Percentiles rank a stretch among this genome's conserved stretches.
phyloP scores from a whole-genome alignment of 1,140 invertebrate genomes.

The Drosophila subobscura region DNA sequence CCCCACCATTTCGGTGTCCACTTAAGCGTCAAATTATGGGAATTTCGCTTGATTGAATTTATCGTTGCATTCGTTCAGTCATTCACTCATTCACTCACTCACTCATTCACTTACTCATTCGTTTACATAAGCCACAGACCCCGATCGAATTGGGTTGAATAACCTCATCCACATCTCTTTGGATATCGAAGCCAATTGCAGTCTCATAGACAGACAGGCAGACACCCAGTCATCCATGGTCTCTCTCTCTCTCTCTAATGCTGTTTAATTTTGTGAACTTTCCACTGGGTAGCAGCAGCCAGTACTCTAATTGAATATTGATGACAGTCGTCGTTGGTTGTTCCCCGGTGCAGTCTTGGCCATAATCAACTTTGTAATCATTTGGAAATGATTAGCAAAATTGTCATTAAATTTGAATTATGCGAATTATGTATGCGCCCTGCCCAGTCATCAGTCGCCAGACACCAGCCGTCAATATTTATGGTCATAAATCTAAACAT shows the following conservation, averaged over 20 bases:
- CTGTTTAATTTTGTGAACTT: constrained; percentile 29
- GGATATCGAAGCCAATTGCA: constrained; percentile 20
- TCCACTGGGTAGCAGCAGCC: constrained; percentile 32
- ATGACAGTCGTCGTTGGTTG: constrained; percentile 33
- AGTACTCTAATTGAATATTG: constrained; percentile 54
- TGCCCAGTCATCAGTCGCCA: constrained; percentile 43
- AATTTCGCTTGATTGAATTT: constrained; percentile 83
- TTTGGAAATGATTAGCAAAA: constrained; percentile 54
- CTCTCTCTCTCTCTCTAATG: too few relatives aligned
- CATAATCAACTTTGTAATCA: constrained; percentile 21
- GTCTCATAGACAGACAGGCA: background rate
- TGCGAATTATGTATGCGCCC: constrained; percentile 23
- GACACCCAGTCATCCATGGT: too few relatives aligned
- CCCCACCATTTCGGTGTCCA: constrained; percentile 70
- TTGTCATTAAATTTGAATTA: constrained; percentile 69
- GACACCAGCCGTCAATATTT: constrained; percentile 16
- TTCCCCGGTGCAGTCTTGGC: background rate
- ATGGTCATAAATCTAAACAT: constrained; percentile 28
- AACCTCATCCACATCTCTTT: constrained; percentile 42
- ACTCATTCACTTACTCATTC: constrained; percentile 47
- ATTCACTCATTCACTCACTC: constrained; percentile 57
- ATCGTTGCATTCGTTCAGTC: constrained; percentile 51
- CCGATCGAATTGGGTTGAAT: constrained; percentile 51
- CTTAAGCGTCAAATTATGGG: constrained; percentile 81
- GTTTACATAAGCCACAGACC: constrained; percentile 64